Percentiles rank a stretch among this genome's conserved stretches.
Conservation (phyloP, 1,140 invertebrate genomes). For the Meloidogyne exigua region DNA sequence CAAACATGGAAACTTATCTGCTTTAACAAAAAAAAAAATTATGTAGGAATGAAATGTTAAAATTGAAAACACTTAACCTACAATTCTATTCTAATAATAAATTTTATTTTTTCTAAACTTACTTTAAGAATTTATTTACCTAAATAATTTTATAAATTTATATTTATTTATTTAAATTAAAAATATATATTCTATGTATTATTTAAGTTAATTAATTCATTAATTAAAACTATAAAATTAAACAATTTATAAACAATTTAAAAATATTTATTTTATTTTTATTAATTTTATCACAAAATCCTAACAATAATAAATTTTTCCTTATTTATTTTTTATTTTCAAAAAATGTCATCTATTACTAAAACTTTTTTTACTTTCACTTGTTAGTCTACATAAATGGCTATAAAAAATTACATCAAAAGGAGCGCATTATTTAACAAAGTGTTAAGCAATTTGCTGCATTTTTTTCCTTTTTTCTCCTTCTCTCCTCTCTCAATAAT, state of each 20-base stretch:
- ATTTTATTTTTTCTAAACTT: too few relatives aligned
- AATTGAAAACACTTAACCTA: too few relatives aligned
- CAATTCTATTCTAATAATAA: too few relatives aligned
- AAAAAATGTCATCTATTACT: not conserved
- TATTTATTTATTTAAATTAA: too few relatives aligned
- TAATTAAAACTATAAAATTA: too few relatives aligned
- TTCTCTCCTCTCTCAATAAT: not conserved
- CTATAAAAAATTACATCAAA: not conserved
- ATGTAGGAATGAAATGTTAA: not conserved
- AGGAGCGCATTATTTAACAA: not conserved
- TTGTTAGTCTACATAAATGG: conserved; percentile 1
- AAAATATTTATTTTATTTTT: too few relatives aligned
- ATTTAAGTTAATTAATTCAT: too few relatives aligned
- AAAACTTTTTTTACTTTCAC: not conserved
- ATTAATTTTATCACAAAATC: not conserved
- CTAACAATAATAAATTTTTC: not conserved
- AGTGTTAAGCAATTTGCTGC: not conserved
- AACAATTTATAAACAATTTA: too few relatives aligned
- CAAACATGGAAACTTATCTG: not conserved
- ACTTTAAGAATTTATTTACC: not conserved
- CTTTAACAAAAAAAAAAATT: not conserved
- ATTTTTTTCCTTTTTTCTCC: not conserved
- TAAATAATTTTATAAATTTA: too few relatives aligned
- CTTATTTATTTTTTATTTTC: not conserved
- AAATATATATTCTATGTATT: too few relatives aligned